These are phyloP conservation scores for Apamea crenata DNA, from an alignment of 2,888 invertebrate genomes.

Conservation along the genomic window DNA sequence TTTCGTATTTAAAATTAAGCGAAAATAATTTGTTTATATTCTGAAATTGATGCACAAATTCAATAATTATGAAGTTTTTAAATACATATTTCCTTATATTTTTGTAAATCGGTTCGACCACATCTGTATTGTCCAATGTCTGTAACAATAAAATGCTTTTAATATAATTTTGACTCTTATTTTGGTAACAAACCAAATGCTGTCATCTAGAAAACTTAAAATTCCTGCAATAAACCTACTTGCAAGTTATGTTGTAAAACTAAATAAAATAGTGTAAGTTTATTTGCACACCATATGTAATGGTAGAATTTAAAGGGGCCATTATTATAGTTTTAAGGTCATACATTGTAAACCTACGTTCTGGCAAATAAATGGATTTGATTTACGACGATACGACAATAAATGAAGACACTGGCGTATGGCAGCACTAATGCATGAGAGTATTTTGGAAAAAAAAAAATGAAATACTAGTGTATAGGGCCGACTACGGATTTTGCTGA, in stretches of 20 bases:
- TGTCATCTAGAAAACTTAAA: neutral
- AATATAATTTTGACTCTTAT: constrained; percentile 53
- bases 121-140: constrained; percentile 74
- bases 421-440: too few relatives aligned
- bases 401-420: neutral
- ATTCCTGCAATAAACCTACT: neutral
- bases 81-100: constrained; percentile 75
- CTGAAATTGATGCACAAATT: constrained; percentile 75
- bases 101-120: constrained; percentile 73
- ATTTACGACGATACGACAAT: neutral
- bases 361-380: too few relatives aligned
- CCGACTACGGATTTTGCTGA: too few relatives aligned
- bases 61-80: constrained; percentile 68
- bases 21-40: constrained; percentile 56
- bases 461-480: too few relatives aligned
- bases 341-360: too few relatives aligned
- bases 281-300: too few relatives aligned
- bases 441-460: too few relatives aligned
- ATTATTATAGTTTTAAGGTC: too few relatives aligned
- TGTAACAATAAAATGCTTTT: constrained; percentile 79
- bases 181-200: neutral
- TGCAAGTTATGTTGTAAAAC: neutral
- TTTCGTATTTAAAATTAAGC: constrained; percentile 62
- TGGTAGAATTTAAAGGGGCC: too few relatives aligned
- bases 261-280: neutral